Base-by-base conservation (phyloP, 1,140 invertebrate species). In the Drosophila ficusphila region DNA sequence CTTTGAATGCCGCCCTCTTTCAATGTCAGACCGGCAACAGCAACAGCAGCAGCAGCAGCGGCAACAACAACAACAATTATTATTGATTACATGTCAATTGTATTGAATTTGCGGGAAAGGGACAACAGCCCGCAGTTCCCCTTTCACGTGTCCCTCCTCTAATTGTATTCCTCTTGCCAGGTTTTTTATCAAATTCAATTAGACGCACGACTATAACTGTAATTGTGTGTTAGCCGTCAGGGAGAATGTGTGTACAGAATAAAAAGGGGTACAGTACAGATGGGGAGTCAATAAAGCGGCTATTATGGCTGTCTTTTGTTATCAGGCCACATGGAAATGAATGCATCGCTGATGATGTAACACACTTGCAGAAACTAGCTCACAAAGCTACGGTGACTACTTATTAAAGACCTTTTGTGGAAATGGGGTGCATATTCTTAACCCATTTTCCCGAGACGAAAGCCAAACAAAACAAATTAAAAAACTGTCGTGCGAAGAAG, bases 1-100 rank as follows among this genome's bases (percentile, higher is more conserved):
- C 33, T 41, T 41, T 8, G 25, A 36, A 7, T 18, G 25, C 29
- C 36, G 36, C 56, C 56, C 44, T 47, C 29, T 48, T 57, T 54
- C 62, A 79, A 85, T 79, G 79, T 85, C 79, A 85, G 67, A 46
- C 75, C 54, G 14, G 4, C 54, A 60, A 49, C 5, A 25, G 23
- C 44, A 51, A 18, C 18, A 31, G 11, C 41, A 70, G 70, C 48
- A 21, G 4, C 54, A 60, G 54, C 5, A 25, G 23, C 44, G 44
- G 23, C 18, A 31, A 8, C 41, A 70, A 70, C 48, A 73, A 73
- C 76, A 78, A 73, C 71, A 58, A 79, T 79, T 47, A 73, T 73
- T 83, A 83, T 83, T 83, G 79, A 83, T 83, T 83, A 75, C 75
- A 83, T 79, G 79, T 74, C 58, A 78, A 75, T 83, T 65, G 54